These are phyloP conservation scores for Eucidaris tribuloides DNA, from an alignment of 35 echinoderm and acorn worm genomes.

Conservation along the genomic window DNA sequence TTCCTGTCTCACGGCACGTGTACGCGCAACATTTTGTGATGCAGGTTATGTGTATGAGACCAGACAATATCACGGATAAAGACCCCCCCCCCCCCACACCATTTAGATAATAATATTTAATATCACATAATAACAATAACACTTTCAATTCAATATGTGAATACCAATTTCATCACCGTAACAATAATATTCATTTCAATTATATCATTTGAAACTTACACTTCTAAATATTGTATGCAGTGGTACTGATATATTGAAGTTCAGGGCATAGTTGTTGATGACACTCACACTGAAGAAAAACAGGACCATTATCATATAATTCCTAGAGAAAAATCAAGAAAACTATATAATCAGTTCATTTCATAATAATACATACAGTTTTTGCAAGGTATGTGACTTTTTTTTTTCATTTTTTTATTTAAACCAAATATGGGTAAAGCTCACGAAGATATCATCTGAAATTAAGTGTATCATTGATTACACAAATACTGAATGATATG, in stretches of 20 bases:
- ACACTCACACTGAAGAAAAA: conserved; percentile 89
- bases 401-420: not conserved
- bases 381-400: not conserved
- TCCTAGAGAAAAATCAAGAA: conserved; percentile 46
- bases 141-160: no score
- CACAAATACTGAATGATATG: not conserved
- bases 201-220: conserved; percentile 49
- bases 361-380: not conserved
- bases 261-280: conserved; percentile 89
- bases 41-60: no score
- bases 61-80: no score
- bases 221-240: conserved; percentile 97
- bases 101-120: no score
- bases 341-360: not conserved
- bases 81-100: no score
- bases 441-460: not conserved
- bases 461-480: not conserved
- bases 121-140: no score
- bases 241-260: conserved; percentile 90
- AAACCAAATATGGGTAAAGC: not conserved
- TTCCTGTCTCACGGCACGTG: no score
- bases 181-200: no score
- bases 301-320: conserved; percentile 71
- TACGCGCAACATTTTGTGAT: no score
- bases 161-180: no score